These are phyloP conservation scores for Limnephilus marmoratus DNA, from an alignment of 2,888 invertebrate genomes.

Conservation along the genomic window DNA sequence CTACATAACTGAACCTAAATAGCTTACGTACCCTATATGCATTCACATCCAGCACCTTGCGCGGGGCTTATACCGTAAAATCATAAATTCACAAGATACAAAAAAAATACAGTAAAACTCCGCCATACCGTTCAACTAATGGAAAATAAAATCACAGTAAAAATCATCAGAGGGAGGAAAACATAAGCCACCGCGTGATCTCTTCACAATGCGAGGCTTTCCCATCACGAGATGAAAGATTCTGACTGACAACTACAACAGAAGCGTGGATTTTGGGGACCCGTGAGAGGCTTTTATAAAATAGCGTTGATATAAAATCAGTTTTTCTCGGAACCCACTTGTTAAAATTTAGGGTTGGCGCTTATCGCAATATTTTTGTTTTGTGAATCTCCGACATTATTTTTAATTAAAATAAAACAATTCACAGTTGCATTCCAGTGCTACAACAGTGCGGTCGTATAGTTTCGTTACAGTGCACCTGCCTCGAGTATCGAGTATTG, in stretches of 20 bases:
- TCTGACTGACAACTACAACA: neutral
- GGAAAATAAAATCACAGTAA: neutral
- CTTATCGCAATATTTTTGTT: neutral
- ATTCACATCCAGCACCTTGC: too few species aligned
- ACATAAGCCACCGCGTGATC: neutral
- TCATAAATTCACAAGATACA: neutral
- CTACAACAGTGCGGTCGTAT: too few species aligned
- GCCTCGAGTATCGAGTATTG: too few species aligned
- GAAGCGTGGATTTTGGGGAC: conserved; percentile 2
- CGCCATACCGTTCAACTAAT: neutral
- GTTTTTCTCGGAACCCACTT: neutral
- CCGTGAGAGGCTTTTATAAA: neutral
- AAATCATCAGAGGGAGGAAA: neutral
- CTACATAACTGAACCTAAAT: too few species aligned
- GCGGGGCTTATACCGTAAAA: too few species aligned
- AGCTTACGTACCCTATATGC: too few species aligned
- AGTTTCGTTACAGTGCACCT: too few species aligned
- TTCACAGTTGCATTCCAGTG: too few species aligned
- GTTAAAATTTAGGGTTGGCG: neutral
- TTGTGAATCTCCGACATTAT: too few species aligned
- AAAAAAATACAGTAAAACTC: neutral
- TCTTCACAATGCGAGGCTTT: neutral
- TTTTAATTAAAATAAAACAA: too few species aligned
- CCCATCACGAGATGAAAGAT: neutral
- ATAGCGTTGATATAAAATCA: neutral